These are phyloP conservation scores for Typhlomys cinereus DNA, from an alignment of 2,113 vertebrate species.

Conservation along the genomic window DNA sequence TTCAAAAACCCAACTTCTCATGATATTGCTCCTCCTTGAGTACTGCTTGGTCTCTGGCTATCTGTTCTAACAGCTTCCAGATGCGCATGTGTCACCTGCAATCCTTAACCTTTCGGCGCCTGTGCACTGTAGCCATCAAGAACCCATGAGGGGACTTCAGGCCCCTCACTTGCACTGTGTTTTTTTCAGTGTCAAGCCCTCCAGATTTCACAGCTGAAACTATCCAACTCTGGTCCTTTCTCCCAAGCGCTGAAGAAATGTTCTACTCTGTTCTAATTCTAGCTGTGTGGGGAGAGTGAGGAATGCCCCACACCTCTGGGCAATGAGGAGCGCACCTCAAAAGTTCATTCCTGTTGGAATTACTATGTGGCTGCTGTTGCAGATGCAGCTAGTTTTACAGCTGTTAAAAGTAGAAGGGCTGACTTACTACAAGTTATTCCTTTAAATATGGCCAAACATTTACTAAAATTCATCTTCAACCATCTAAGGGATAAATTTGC, in stretches of 20 bases:
- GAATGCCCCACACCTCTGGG: neutral
- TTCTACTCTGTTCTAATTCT: neutral
- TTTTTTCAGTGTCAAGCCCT: neutral
- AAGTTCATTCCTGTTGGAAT: neutral
- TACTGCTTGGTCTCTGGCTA: neutral
- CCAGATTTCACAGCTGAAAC: neutral
- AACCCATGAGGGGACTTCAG: neutral
- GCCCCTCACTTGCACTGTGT: neutral
- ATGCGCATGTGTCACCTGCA: no score
- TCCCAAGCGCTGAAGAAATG: neutral
- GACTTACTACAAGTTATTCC: neutral
- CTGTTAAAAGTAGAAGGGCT: neutral
- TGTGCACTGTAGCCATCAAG: no score
- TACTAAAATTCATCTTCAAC: neutral
- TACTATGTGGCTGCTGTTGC: neutral
- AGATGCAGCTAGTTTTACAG: neutral
- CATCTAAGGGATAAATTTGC: neutral
- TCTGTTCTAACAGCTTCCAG: neutral
- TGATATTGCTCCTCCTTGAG: no score
- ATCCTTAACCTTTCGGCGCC: no score
- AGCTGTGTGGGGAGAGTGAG: neutral
- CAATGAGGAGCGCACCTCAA: neutral
- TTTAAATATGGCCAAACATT: neutral
- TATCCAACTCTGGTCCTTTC: neutral
- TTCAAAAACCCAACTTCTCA: no score